These are phyloP conservation scores for Bombus consobrinus DNA, from an alignment of 1,140 invertebrate genomes.

Conservation along the genomic window DNA sequence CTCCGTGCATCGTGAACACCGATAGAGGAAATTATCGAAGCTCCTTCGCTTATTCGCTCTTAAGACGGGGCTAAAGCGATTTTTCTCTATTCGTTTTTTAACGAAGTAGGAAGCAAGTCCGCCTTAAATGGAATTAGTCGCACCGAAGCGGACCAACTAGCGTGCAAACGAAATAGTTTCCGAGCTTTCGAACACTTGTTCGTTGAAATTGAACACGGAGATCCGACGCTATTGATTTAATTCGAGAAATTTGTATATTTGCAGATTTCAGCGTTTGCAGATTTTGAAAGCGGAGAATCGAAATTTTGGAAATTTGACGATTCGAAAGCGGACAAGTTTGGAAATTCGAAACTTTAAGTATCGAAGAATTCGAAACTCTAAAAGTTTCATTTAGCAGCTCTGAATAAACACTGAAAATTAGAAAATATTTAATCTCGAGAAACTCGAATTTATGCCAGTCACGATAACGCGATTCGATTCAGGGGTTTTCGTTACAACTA, in stretches of 20 bases:
- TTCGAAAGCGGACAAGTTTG: not conserved
- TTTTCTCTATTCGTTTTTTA: not conserved
- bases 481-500: not conserved
- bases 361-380: not conserved
- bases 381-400: no score
- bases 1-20: not conserved
- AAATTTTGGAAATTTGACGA: not conserved
- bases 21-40: not conserved
- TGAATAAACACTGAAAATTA: not conserved
- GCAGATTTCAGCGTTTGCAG: accelerated
- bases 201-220: no score
- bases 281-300: not conserved
- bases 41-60: not conserved
- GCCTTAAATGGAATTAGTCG: no score
- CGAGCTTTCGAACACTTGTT: no score
- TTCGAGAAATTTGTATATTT: not conserved
- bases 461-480: not conserved
- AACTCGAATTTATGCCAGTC: not conserved
- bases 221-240: not conserved
- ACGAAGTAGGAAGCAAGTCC: no score
- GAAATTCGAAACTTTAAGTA: not conserved
- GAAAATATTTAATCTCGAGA: no score
- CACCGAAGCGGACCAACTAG: no score
- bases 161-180: no score
- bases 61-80: not conserved